Percentiles rank a stretch among this genome's conserved stretches.
Evolutionary conservation across 2,888 invertebrate species (phyloP).

Genomic region (Emmelina monodactyla): DNA sequence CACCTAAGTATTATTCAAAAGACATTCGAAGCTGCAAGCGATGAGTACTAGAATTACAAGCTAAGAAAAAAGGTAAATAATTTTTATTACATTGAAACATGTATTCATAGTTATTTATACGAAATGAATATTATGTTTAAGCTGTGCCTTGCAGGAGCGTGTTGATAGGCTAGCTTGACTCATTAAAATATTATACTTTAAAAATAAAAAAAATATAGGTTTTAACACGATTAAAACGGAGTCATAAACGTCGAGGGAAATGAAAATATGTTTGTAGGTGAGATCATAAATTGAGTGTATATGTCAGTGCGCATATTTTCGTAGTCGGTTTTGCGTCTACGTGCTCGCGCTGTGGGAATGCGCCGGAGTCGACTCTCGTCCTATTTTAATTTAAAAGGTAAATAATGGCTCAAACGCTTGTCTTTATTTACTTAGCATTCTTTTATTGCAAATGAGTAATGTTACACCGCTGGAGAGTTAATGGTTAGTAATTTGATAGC

Average conservation of each 20-base stretch:
- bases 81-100: no score
- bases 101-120: no score
- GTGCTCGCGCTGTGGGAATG: conserved; percentile 27
- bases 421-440: conserved; percentile 32
- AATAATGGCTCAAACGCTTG: conserved; percentile 26
- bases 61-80: no score
- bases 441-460: conserved; percentile 14
- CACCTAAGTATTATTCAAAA: no score
- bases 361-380: conserved; percentile 21
- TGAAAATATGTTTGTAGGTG: background rate
- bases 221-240: no score
- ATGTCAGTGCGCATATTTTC: conserved; percentile 8
- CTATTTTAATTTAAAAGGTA: conserved; percentile 38
- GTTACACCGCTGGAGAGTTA: background rate
- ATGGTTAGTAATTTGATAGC: background rate
- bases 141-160: no score
- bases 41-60: no score
- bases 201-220: no score
- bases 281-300: background rate
- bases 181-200: no score
- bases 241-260: background rate
- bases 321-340: conserved; percentile 13
- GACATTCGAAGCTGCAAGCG: no score
- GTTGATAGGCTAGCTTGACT: no score
- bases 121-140: no score